A percentile compares a stretch with the other conserved stretches of the same genome.
Conservation (phyloP, 2,113 vertebrate species). For the Parotia lawesii region DNA sequence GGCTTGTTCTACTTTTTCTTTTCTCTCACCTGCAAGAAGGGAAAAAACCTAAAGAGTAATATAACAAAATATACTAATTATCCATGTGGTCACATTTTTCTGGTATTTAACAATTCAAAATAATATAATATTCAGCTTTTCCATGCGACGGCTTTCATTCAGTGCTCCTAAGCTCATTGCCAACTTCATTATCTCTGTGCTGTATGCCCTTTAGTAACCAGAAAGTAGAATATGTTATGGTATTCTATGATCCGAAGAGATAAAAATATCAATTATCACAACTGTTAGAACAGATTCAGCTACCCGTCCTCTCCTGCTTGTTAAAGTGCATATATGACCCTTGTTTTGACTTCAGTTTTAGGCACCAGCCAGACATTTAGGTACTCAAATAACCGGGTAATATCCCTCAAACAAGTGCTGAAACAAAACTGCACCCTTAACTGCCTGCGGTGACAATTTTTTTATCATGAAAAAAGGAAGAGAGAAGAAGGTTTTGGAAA, state of each 20-base stretch:
- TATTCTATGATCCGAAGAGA: not conserved
- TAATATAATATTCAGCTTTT: not conserved
- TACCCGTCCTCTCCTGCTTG: not conserved
- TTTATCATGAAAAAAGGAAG: not conserved
- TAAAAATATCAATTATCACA: not conserved
- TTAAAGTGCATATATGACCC: not conserved
- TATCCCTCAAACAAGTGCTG: not conserved
- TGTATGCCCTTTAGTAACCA: not conserved
- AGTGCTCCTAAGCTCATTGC: not conserved
- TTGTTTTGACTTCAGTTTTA: not conserved
- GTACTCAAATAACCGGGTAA: not conserved
- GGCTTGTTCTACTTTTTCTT: not conserved
- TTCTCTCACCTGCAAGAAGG: not conserved
- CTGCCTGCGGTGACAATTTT: not conserved
- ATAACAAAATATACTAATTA: not conserved
- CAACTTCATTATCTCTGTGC: not conserved
- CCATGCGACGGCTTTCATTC: not conserved
- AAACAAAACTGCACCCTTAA: not conserved
- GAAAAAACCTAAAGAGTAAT: not conserved
- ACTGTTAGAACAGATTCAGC: not conserved
- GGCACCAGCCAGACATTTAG: not conserved
- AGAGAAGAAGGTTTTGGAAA: not conserved
- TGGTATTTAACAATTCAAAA: not conserved
- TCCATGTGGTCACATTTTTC: not conserved
- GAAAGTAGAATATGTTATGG: not conserved